Evolutionary conservation across 2,888 invertebrate species (phyloP).

Genomic region (Chrysotoxum bicinctum): DNA sequence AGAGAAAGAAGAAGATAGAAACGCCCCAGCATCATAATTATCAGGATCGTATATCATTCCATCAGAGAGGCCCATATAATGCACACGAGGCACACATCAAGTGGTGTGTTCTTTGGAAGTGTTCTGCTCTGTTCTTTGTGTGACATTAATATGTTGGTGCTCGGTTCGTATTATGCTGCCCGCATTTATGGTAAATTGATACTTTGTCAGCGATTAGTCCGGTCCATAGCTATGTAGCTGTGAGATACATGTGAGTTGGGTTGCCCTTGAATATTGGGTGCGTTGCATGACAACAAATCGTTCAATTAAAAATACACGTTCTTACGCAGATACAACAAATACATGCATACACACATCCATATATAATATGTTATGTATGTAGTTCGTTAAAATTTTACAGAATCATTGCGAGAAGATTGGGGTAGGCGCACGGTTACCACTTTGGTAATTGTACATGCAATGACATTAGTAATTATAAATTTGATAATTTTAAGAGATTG

Average conservation of each 20-base stretch:
- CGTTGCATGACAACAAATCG: slow-evolving; percentile 43
- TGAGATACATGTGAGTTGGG: slow-evolving; percentile 14
- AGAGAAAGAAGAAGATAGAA: slow-evolving; percentile 8
- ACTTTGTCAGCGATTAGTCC: slow-evolving; percentile 68
- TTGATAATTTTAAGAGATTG: too few relatives aligned
- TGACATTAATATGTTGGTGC: neutral
- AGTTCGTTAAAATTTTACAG: neutral
- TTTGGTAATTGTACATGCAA: neutral
- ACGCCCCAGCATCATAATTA: slow-evolving; percentile 26
- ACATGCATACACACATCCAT: too few relatives aligned
- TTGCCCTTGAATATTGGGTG: slow-evolving; percentile 33
- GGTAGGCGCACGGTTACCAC: neutral
- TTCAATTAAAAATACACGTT: slow-evolving; percentile 27
- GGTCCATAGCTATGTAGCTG: slow-evolving; percentile 4
- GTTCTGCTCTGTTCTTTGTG: neutral
- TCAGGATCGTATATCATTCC: slow-evolving; percentile 50
- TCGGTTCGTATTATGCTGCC: slow-evolving; percentile 37
- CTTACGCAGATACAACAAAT: neutral
- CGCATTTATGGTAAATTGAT: slow-evolving; percentile 68
- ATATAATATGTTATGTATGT: too few relatives aligned
- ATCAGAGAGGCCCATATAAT: slow-evolving; percentile 29
- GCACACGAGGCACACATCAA: neutral
- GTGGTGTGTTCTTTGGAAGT: neutral
- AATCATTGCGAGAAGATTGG: neutral
- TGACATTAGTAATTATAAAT: too few relatives aligned